Evolutionary conservation across 2,888 invertebrate species (phyloP).

Genomic region (Cephus runcator): DNA sequence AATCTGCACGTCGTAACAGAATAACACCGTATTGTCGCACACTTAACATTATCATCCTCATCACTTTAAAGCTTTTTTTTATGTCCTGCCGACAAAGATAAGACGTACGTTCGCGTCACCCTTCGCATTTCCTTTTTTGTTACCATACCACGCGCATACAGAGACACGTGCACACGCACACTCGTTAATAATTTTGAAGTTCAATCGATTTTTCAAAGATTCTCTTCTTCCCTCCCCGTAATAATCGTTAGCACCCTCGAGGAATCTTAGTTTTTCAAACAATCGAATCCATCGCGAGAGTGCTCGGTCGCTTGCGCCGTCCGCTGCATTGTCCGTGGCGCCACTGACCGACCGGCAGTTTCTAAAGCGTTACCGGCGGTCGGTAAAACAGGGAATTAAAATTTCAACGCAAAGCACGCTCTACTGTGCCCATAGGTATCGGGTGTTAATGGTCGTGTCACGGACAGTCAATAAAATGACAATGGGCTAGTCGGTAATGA

Average conservation of each 20-base stretch:
- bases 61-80: slow-evolving; percentile 33
- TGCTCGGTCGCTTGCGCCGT: neutral
- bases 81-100: slow-evolving; percentile 25
- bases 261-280: neutral
- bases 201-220: neutral
- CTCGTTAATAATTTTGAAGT: neutral
- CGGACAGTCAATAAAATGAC: neutral
- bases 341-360: neutral
- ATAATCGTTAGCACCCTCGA: neutral
- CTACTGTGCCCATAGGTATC: neutral
- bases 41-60: slow-evolving; percentile 5
- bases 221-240: slow-evolving; percentile 5
- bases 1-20: slow-evolving; percentile 29
- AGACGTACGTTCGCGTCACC: neutral
- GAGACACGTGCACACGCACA: too few relatives aligned
- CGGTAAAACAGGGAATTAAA: slow-evolving; percentile 10
- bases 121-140: neutral
- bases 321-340: neutral
- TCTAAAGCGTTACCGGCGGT: neutral
- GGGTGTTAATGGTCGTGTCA: neutral
- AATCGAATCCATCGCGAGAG: neutral
- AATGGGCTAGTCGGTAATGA: neutral
- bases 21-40: slow-evolving; percentile 21
- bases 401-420: neutral
- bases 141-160: neutral